These are phyloP conservation scores for Drosophila leontia DNA, from an alignment of 1,140 invertebrate genomes.

Conservation along the genomic window DNA sequence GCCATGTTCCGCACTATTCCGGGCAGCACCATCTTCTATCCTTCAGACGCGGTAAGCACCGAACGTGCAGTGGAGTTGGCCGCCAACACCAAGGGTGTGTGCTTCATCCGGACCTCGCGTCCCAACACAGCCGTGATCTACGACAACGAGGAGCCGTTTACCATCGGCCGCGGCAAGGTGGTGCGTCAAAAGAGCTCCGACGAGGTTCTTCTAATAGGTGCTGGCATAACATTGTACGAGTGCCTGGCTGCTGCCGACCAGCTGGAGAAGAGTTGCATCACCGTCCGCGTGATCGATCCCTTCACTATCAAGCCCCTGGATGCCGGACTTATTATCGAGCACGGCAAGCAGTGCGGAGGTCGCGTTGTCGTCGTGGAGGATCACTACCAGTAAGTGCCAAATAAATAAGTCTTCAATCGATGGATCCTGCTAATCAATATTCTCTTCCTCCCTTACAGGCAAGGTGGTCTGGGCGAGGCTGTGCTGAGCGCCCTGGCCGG, in stretches of 20 bases:
- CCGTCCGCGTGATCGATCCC: slow-evolving; percentile 94
- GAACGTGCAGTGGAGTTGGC: slow-evolving; percentile 98
- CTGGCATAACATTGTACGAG: slow-evolving; percentile 97
- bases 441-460: slow-evolving; percentile 45
- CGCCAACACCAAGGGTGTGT: slow-evolving; percentile 97
- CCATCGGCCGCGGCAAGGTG: slow-evolving; percentile 93
- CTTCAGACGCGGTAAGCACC: slow-evolving; percentile 96
- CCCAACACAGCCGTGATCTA: slow-evolving; percentile 96
- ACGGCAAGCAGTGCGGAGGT: slow-evolving; percentile 93
- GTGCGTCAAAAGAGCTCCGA: slow-evolving; percentile 91
- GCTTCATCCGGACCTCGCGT: slow-evolving; percentile 97
- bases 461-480: slow-evolving; percentile 98
- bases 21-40: slow-evolving; percentile 97
- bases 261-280: slow-evolving; percentile 89
- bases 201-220: slow-evolving; percentile 94
- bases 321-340: slow-evolving; percentile 89
- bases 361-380: slow-evolving; percentile 97
- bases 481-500: slow-evolving; percentile 92
- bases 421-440: background rate
- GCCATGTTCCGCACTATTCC: slow-evolving; percentile 98
- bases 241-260: slow-evolving; percentile 93
- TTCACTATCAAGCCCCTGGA: slow-evolving; percentile 99
- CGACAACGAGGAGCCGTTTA: slow-evolving; percentile 93
- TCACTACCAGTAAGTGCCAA: slow-evolving; percentile 93
- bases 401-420: background rate